These are phyloP conservation scores for Tryphoninae sp. DNA, from an alignment of 2,888 invertebrate genomes.

Conservation along the genomic window DNA sequence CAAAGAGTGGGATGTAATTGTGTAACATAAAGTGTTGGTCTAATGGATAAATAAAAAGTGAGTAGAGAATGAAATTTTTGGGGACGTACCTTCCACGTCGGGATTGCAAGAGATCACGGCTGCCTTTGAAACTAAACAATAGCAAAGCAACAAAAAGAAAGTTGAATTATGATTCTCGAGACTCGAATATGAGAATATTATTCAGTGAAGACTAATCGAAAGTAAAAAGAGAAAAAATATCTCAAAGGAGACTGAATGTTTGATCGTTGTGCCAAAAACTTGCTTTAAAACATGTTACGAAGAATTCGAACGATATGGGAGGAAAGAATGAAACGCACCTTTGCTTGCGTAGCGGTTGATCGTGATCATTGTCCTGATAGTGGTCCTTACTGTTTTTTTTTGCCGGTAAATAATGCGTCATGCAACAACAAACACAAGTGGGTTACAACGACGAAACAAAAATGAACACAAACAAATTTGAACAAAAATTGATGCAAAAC, in stretches of 20 bases:
- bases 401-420: slow-evolving; percentile 64
- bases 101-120: slow-evolving; percentile 83
- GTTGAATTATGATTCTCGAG: slow-evolving; percentile 50
- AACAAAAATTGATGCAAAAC: slow-evolving; percentile 27
- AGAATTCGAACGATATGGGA: neutral
- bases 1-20: slow-evolving; percentile 21
- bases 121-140: slow-evolving; percentile 85
- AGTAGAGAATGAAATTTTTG: slow-evolving; percentile 33
- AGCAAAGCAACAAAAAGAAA: slow-evolving; percentile 63
- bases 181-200: slow-evolving; percentile 12
- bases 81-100: slow-evolving; percentile 81
- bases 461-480: slow-evolving; percentile 36
- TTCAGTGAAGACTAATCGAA: neutral
- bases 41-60: slow-evolving; percentile 41
- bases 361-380: slow-evolving; percentile 76
- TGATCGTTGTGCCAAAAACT: slow-evolving; percentile 4
- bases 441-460: slow-evolving; percentile 54
- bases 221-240: slow-evolving; percentile 12
- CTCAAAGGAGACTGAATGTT: slow-evolving; percentile 13
- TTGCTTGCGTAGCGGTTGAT: slow-evolving; percentile 75
- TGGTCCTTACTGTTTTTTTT: slow-evolving; percentile 75
- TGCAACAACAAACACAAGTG: slow-evolving; percentile 69
- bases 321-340: slow-evolving; percentile 71
- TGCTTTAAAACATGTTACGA: slow-evolving; percentile 17
- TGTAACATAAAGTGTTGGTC: slow-evolving; percentile 17